Evolutionary conservation across 2,888 invertebrate species (phyloP), one percentile per base, ranked within the genome.

Genomic region (Camponotus fellah): DNA sequence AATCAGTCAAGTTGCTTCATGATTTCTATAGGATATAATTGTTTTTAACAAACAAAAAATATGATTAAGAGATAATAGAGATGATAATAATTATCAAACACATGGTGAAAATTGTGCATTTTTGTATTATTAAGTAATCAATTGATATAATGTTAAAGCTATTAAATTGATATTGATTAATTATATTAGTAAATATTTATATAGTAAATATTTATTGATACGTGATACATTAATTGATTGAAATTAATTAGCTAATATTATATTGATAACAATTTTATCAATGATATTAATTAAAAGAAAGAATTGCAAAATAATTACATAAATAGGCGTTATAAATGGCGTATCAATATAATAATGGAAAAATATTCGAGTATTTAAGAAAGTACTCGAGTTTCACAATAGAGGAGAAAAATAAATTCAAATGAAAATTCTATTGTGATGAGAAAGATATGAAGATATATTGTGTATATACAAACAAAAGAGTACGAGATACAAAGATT

Each of bases 1-100:
- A 83, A 91, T 88, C 91, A 79, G 34, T 79, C 90, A 88, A 89
- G 88, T 89, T 89, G 84, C 82, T 92, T 66, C 32, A 68, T 56
- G 12, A 69, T 77, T 71, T 43, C 32, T 91, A 90, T 91, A 89
- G 86, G 77, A 80, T 86, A 82, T 85, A 60, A 86, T 85, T 81
- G 80, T 86, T 87, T 86, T 79, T 88, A 92, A 88, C 89, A 74
- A 86, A 82, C 65, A 81, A 72, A 84, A 43, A 43, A 40, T 46
- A 21, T 14, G 8, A 17, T 72, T 64, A 17, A 79, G 12, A 77
- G 17, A 60, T 60, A 71, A 58, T 5, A 32, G 14, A 21, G 21
- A 72, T 69, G 37, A 40, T 12, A 46, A 72, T 71, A 43, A 5
- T 74, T 82, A 71, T 81, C 58, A 62, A 62, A 58, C 58, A 43